These are phyloP conservation scores for Amblyteles armatorius DNA, from an alignment of 2,888 invertebrate species.

Conservation along the genomic window DNA sequence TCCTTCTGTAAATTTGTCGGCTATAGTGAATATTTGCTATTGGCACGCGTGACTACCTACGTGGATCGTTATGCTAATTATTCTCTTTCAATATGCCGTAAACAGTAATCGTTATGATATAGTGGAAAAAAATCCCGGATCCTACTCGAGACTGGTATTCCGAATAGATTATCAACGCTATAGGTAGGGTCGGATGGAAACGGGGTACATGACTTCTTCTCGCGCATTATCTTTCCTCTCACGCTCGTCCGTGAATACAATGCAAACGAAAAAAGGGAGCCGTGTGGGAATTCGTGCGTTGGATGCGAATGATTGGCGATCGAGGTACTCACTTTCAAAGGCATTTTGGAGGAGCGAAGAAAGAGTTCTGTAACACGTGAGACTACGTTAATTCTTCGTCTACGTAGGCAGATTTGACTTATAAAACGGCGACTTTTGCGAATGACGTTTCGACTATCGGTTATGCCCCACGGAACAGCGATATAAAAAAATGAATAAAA, in stretches of 20 bases:
- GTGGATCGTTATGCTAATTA: constrained; percentile 1
- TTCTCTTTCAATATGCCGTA: background rate
- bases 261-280: background rate
- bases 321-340: background rate
- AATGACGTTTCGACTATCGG: background rate
- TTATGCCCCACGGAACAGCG: background rate
- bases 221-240: background rate
- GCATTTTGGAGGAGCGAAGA: background rate
- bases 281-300: background rate
- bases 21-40: background rate
- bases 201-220: too few species aligned
- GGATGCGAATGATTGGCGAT: background rate
- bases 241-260: background rate
- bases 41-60: background rate
- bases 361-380: background rate
- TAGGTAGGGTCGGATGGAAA: background rate
- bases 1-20: background rate
- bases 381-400: background rate
- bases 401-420: background rate
- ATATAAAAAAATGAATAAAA: background rate
- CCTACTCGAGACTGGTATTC: background rate
- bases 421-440: background rate
- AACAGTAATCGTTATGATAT: background rate
- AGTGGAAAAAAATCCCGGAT: background rate
- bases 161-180: background rate